These are phyloP conservation scores for Cygnus buccinator DNA, from an alignment of 2,113 vertebrate species.

Conservation along the genomic window DNA sequence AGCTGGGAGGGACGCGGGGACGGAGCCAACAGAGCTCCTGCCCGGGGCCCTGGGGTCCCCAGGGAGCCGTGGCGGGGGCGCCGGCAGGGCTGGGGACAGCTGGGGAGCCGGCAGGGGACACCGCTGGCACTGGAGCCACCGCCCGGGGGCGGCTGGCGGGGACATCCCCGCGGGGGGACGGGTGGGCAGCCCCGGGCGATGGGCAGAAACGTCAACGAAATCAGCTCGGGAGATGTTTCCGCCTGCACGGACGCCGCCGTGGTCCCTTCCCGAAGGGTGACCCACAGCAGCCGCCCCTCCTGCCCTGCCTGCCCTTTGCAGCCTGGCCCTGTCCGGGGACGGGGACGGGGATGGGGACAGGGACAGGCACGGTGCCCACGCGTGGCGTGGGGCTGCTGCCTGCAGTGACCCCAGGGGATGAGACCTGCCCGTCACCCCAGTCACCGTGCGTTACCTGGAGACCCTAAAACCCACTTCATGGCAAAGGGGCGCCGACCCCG, in stretches of 20 bases:
- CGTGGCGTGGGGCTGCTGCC: not conserved
- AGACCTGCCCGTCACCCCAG: not conserved
- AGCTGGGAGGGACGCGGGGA: not conserved
- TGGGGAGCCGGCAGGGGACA: not conserved
- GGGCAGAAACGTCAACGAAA: not conserved
- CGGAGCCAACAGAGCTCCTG: not conserved
- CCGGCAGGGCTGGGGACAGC: not conserved
- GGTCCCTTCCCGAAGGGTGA: not conserved
- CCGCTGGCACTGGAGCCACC: fast-evolving
- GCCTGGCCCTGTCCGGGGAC: not conserved
- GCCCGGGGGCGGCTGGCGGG: not conserved
- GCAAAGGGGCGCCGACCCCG: not conserved
- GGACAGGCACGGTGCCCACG: not conserved
- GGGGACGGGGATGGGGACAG: not conserved
- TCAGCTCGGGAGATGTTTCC: not conserved
- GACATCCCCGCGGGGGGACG: not conserved
- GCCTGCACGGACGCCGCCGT: fast-evolving
- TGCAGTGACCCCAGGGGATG: not conserved
- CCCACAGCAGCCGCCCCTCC: not conserved
- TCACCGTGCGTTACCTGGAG: fast-evolving
- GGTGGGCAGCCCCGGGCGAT: not conserved
- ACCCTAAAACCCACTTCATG: not conserved
- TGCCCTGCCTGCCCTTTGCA: not conserved
- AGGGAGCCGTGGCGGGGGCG: fast-evolving
- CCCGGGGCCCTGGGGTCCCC: fast-evolving